Evolutionary conservation across 2,888 invertebrate genomes (phyloP), one percentile per base, ranked within the genome.

Genomic region (Hirudinaria manillensis): DNA sequence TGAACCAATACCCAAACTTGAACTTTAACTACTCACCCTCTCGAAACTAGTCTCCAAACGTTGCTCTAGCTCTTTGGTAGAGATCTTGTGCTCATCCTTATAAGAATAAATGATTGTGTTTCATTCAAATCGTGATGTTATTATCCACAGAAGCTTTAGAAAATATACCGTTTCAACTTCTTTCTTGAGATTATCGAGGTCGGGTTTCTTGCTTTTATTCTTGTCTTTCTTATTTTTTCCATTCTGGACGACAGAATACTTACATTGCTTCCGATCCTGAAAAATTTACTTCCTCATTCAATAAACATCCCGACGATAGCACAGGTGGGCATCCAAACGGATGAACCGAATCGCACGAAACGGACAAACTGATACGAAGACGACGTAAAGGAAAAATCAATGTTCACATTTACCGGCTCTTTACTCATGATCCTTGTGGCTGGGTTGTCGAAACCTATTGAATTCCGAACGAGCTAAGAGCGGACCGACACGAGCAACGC

Each of bases 181-280:
- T 89, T 97, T 96, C 88, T 98, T 98, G 86, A 98, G 90, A 88
- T 97, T 95, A 89, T 96, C 95, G 89, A 98, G 90, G 87, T 98
- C 82, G 10, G 45, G 45, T 45, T 45, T 45, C 56, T 80, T 79
- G 79, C 82, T 82, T 77, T 82, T 81, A 68, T 82, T 93, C 89
- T 82, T 81, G 77, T 80, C 80, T 78, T 80, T 80, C 80, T 81
- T 82, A 78, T 80, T 90, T 87, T 90, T 89, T 84, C 34, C 24
- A 24, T 45, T 36, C 51, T 61, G 61, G 29, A 61, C 61, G 24
- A 36, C 34, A 10, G 68, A 7, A 34, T 68, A 68, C 32, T 68
- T 68, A 32, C 36, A 68, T 36, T 68, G 29, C 32, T 68, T 68
- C 3, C 21, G 32, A 68, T 68, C 36, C 36, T 68, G 24, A 61